A percentile compares a stretch with the other conserved stretches of the same genome.
These are phyloP conservation scores for Cydia strobilella DNA, from an alignment of 1,140 invertebrate species.

Conservation along the genomic window DNA sequence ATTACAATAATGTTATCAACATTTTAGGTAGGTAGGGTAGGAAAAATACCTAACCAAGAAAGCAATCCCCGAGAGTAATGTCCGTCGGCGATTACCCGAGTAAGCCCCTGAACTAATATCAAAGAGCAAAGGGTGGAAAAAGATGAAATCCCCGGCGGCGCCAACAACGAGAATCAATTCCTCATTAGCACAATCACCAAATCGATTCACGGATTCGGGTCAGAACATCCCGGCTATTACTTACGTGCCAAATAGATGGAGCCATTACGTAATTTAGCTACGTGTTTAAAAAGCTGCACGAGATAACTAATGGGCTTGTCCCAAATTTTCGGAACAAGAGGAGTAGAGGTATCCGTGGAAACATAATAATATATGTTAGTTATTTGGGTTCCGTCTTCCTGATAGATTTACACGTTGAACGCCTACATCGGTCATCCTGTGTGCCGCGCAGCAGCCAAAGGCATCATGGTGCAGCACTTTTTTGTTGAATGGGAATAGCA, in stretches of 20 bases:
- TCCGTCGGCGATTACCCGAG: not conserved
- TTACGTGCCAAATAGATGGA: slow-evolving; percentile 12
- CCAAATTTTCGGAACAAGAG: slow-evolving; percentile 37
- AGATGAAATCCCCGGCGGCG: not conserved
- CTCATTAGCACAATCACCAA: slow-evolving; percentile 14
- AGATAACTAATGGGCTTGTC: slow-evolving; percentile 44
- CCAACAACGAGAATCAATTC: slow-evolving; percentile 12
- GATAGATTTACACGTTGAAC: no score
- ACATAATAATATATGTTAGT: not conserved
- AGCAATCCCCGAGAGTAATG: not conserved
- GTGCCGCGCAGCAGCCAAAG: no score
- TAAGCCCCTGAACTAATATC: not conserved
- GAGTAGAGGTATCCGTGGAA: not conserved
- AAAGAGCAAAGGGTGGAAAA: slow-evolving; percentile 10
- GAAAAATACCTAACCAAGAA: not conserved
- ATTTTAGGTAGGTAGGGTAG: not conserved
- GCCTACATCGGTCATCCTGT: no score
- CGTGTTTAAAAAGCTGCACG: slow-evolving; percentile 26
- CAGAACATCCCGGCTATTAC: slow-evolving; percentile 17
- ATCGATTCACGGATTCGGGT: slow-evolving; percentile 16
- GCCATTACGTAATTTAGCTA: not conserved
- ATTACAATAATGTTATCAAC: no score
- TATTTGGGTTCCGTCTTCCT: slow-evolving; percentile 4
- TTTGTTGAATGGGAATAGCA: not conserved
- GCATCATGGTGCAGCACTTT: not conserved